Evolutionary conservation across 2,888 invertebrate genomes (phyloP).

Genomic region (Anthophora plumipes): DNA sequence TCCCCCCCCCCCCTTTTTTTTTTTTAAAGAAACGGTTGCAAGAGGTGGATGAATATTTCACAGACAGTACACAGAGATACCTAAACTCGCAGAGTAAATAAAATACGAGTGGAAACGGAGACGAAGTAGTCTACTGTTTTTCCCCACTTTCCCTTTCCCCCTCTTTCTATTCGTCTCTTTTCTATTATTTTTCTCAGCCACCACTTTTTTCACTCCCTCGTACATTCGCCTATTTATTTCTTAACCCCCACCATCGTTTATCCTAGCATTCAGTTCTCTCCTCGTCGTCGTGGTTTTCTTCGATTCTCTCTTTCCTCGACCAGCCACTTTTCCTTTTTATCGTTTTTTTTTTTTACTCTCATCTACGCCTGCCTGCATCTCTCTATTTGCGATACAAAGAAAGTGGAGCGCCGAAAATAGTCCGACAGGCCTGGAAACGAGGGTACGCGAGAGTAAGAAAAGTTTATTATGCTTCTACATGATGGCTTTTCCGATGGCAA

Average conservation of each 20-base stretch:
- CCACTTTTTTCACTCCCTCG: neutral
- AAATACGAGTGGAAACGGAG: neutral
- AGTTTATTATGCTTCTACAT: slow-evolving; percentile 59
- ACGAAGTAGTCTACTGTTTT: neutral
- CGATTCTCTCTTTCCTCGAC: neutral
- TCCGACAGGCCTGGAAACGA: slow-evolving; percentile 41
- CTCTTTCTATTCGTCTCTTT: neutral
- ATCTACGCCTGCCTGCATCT: neutral
- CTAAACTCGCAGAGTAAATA: neutral
- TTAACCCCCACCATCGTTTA: slow-evolving; percentile 6
- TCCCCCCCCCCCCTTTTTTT: too few species aligned
- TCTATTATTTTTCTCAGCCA: neutral
- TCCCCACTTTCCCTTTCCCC: neutral
- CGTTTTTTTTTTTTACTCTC: neutral
- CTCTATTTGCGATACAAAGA: slow-evolving; percentile 54
- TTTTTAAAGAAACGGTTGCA: too few species aligned
- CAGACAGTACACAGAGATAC: too few species aligned
- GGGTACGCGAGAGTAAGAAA: slow-evolving; percentile 51
- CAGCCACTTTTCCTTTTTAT: slow-evolving; percentile 4
- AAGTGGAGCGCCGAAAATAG: slow-evolving; percentile 66
- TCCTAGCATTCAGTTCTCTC: neutral
- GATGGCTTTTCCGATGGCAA: slow-evolving; percentile 31
- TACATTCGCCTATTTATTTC: neutral
- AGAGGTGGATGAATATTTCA: too few species aligned
- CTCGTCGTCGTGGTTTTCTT: neutral